These are phyloP conservation scores for Alectoris magna DNA, from an alignment of 2,797 vertebrate genomes.

Conservation along the genomic window DNA sequence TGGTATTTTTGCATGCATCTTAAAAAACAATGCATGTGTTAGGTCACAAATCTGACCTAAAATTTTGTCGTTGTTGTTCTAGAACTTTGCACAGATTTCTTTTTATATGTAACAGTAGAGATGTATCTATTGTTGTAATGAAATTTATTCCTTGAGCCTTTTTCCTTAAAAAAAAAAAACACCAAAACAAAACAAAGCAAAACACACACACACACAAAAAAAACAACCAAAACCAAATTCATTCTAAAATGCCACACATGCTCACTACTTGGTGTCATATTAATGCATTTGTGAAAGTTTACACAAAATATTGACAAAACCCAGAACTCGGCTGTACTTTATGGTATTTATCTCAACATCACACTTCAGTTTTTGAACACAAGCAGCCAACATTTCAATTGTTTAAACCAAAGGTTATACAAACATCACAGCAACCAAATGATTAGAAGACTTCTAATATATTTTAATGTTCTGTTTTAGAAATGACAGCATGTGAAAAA, in stretches of 20 bases:
- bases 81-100: neutral
- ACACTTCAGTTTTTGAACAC: neutral
- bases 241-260: neutral
- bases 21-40: neutral
- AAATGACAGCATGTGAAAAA: neutral
- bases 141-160: rapidly evolving
- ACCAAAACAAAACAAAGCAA: too few relatives aligned
- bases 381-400: conserved; percentile 19
- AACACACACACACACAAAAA: too few relatives aligned
- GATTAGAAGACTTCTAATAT: neutral
- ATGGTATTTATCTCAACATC: conserved; percentile 13
- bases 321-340: conserved; percentile 16
- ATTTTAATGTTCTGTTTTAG: neutral
- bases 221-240: neutral
- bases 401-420: conserved; percentile 48
- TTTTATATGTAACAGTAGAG: neutral
- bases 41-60: neutral
- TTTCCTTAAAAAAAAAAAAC: neutral
- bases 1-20: neutral
- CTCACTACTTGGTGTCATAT: neutral
- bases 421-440: conserved; percentile 22
- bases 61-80: neutral
- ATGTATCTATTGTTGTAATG: neutral
- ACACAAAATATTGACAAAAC: conserved; percentile 34
- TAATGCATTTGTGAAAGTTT: neutral